Percentiles rank a stretch among this genome's conserved stretches.
Evolutionary conservation across 2,113 vertebrate species (phyloP).

Genomic region (Cranoglanis bouderius): DNA sequence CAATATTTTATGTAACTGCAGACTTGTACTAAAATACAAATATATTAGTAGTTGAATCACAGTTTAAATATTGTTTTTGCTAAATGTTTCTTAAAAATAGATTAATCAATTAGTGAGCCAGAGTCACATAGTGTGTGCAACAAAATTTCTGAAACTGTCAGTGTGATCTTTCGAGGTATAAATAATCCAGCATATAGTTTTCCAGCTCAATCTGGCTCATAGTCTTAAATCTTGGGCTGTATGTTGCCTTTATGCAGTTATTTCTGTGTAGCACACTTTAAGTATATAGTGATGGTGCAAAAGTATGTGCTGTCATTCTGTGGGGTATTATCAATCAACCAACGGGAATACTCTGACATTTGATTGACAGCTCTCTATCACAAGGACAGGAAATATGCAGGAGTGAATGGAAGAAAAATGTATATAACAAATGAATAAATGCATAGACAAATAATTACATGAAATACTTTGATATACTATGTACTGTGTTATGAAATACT

Average conservation of each 20-base stretch:
- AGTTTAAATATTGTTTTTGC: neutral
- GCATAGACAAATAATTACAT: neutral
- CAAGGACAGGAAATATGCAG: neutral
- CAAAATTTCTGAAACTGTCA: neutral
- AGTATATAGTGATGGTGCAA: neutral
- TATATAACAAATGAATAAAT: neutral
- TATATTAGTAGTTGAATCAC: neutral
- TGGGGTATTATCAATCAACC: neutral
- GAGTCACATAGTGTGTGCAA: neutral
- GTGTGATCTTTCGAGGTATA: neutral
- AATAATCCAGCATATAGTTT: neutral
- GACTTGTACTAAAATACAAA: neutral
- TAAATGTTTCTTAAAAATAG: neutral
- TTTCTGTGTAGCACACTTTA: neutral
- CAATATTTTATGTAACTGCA: neutral
- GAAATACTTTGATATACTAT: neutral
- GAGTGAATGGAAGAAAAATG: neutral
- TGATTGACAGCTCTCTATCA: neutral
- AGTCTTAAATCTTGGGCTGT: neutral
- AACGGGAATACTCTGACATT: neutral
- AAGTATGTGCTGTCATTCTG: neutral
- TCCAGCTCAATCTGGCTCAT: neutral
- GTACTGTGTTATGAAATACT: neutral
- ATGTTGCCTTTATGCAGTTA: neutral
- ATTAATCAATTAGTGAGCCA: neutral